These are phyloP conservation scores for mouse (Mus musculus) DNA, from an alignment of 2,113 vertebrate genomes.

Conservation along the genomic window DNA sequence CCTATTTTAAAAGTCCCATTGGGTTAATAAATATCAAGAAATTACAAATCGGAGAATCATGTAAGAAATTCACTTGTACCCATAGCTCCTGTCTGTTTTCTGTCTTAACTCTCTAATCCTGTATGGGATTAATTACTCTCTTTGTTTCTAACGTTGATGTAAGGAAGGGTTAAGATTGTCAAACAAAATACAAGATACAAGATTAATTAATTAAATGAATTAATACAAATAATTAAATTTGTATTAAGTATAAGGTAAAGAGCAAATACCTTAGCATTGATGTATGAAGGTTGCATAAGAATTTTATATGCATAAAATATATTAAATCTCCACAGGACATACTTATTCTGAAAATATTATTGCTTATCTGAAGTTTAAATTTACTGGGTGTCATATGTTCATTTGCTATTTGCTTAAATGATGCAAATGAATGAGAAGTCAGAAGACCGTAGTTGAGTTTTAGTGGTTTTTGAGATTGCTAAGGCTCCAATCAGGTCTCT, in stretches of 20 bases:
- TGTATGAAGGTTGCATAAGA: neutral
- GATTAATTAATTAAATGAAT: neutral
- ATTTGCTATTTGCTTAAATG: conserved; percentile 49
- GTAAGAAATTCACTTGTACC: neutral
- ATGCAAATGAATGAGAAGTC: conserved; percentile 37
- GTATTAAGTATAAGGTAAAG: neutral
- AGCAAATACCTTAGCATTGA: neutral
- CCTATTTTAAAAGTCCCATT: neutral
- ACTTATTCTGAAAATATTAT: conserved; percentile 13
- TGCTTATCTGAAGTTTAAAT: conserved; percentile 37
- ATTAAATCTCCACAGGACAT: conserved; percentile 15
- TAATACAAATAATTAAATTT: too few relatives aligned
- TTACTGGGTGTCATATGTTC: neutral
- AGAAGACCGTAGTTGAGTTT: conserved; percentile 27
- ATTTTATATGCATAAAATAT: neutral
- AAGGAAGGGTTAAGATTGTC: neutral
- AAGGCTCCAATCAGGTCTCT: neutral
- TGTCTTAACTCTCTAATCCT: neutral
- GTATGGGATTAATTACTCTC: neutral
- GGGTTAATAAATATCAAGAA: neutral
- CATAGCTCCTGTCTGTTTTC: neutral
- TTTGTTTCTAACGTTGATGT: neutral
- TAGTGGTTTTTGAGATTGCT: neutral
- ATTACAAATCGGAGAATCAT: neutral
- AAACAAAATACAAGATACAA: neutral